Percentiles rank a stretch among this genome's conserved stretches.
These are phyloP conservation scores for Hybognathus amarus DNA, from an alignment of 2,797 vertebrate genomes.

Conservation along the genomic window DNA sequence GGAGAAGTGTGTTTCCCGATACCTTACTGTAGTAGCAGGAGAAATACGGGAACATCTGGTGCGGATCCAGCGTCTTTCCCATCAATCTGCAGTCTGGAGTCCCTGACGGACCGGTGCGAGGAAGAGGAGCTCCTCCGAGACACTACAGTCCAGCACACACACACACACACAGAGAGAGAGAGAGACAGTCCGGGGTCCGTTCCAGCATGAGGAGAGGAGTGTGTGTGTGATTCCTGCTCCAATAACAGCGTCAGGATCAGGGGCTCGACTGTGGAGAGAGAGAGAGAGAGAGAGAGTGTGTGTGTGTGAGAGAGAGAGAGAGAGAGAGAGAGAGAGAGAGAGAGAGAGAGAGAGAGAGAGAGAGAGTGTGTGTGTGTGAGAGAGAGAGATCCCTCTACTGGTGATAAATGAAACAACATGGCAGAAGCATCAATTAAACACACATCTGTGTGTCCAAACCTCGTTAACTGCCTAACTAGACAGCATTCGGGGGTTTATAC, in stretches of 20 bases:
- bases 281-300: not conserved
- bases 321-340: too few species aligned
- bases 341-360: not conserved
- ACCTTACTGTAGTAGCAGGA: constrained; percentile 74
- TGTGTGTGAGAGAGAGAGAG: too few species aligned
- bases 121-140: not conserved
- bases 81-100: constrained; percentile 94
- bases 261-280: constrained; percentile 1
- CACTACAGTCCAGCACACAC: constrained; percentile 1
- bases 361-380: not conserved
- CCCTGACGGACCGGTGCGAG: not conserved
- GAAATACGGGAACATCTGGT: constrained; percentile 99
- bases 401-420: not conserved
- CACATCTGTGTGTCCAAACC: not conserved
- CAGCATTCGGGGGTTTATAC: not conserved
- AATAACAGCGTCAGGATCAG: not conserved
- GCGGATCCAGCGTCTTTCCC: constrained; percentile 99
- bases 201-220: not conserved
- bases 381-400: not conserved
- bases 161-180: not conserved
- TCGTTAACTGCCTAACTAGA: not conserved
- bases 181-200: not conserved
- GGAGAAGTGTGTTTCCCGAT: constrained; percentile 32
- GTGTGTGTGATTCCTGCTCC: not conserved
- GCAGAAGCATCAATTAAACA: not conserved